Evolutionary conservation across 2,113 vertebrate genomes (phyloP), one percentile per base, ranked within the genome.

Genomic region (Dendrocopos noguchii): DNA sequence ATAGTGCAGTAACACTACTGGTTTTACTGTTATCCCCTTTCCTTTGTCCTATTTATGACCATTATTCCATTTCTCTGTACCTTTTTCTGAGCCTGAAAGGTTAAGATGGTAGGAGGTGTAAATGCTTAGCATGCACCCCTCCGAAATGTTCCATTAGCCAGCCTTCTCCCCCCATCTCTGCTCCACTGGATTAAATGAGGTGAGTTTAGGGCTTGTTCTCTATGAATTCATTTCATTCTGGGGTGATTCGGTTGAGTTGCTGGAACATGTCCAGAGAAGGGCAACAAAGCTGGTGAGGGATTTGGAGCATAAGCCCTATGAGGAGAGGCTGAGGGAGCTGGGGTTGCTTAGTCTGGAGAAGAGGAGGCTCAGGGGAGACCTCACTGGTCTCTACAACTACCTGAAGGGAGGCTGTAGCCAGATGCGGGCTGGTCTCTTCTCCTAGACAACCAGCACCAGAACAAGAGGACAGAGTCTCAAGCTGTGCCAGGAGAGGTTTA

Each of bases 111-210:
- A 82, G 17, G 39, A 44, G 8, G 14, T 46, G 16, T 24, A 56
- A 33, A 59, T 15, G 9, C n/a, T 44, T 28, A 63, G 27, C 21
- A 31, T 0, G 1, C 16, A 19, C 1, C 0, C 20, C 29, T 83
- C 22, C 80, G 53, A 71, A 60, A 72, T 6, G 47, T 19, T 52
- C 31, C 46, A 3, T 17, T 13, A 42, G 10, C 3, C 31, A 64
- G 12, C 9, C 9, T 67, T 70, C 11, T 53, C 24, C 91, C 44
- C 19, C 44, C 20, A 27, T 16, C 4, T 4, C 21, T 44, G 5
- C 27, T 78, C 12, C 78, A 71, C 19, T 80, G 44, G 17, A 86
- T 5, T 72, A 80, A 68, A 55, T 16, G 5, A 59, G 4, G 20
- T 20, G 22, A 47, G 2, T 71, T 91, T 60, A 50, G 44, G 16